A percentile compares a stretch with the other conserved stretches of the same genome.
Evolutionary conservation across 2,888 invertebrate species (phyloP).

Genomic region (Drosophila sordidula): DNA sequence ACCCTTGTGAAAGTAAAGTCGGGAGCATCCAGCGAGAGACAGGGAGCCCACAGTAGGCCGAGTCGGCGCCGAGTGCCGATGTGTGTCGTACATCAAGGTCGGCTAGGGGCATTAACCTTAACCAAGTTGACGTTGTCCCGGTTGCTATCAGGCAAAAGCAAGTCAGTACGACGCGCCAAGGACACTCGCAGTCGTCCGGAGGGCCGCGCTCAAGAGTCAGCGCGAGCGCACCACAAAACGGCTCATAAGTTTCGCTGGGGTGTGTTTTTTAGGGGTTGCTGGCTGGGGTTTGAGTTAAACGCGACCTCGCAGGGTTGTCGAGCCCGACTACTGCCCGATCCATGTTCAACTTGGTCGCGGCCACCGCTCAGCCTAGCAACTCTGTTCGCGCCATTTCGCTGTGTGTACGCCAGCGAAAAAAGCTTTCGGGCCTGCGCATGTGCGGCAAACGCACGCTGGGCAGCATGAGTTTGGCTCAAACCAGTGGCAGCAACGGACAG

Average conservation of each 20-base stretch:
- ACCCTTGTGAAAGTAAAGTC: slow-evolving; percentile 70
- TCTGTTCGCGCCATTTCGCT: slow-evolving; percentile 37
- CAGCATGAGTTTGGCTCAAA: slow-evolving; percentile 64
- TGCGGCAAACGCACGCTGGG: slow-evolving; percentile 33
- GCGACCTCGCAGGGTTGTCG: slow-evolving; percentile 49
- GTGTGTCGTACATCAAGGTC: slow-evolving; percentile 82
- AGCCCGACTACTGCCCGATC: not conserved
- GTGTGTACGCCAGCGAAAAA: slow-evolving; percentile 47
- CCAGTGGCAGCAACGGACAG: slow-evolving; percentile 37
- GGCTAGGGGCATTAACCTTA: slow-evolving; percentile 84
- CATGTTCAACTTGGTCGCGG: too few relatives aligned
- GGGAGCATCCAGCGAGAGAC: slow-evolving; percentile 32
- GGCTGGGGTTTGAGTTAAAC: slow-evolving; percentile 60
- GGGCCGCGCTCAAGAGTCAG: slow-evolving; percentile 41
- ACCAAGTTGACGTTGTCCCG: slow-evolving; percentile 73
- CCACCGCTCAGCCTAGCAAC: slow-evolving; percentile 45
- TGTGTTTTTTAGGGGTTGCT: slow-evolving; percentile 71
- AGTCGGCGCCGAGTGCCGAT: slow-evolving; percentile 68
- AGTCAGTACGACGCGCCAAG: slow-evolving; percentile 61
- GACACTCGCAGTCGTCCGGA: slow-evolving; percentile 62
- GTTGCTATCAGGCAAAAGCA: slow-evolving; percentile 47
- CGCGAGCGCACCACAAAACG: slow-evolving; percentile 45
- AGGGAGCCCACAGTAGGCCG: slow-evolving; percentile 50
- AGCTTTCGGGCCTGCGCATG: slow-evolving; percentile 51
- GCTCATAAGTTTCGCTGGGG: slow-evolving; percentile 64